These are phyloP conservation scores for Crotalus viridis DNA, from an alignment of 2,113 vertebrate genomes.

Conservation along the genomic window DNA sequence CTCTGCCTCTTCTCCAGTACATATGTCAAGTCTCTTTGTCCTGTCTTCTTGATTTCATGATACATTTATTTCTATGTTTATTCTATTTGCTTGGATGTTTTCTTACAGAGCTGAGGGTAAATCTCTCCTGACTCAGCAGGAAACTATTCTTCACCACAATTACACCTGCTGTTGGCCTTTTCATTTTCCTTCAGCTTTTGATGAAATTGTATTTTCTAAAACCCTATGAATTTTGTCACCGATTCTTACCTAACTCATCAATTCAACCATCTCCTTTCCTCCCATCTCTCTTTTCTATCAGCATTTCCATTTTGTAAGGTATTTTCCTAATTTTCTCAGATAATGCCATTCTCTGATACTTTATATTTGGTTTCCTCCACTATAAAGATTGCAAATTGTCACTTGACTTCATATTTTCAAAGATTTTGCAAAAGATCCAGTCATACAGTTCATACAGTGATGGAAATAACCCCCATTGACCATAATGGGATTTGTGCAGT, in stretches of 20 bases:
- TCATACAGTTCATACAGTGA: background rate
- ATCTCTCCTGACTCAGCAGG: constrained; percentile 68
- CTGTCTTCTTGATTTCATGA: constrained; percentile 66
- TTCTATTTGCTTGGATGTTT: constrained; percentile 64
- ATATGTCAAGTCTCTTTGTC: constrained; percentile 50
- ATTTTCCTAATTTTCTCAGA: constrained; percentile 60
- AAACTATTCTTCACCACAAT: constrained; percentile 67
- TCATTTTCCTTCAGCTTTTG: constrained; percentile 69
- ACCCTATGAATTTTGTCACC: constrained; percentile 57
- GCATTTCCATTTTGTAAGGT: constrained; percentile 56
- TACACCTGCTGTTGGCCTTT: constrained; percentile 68
- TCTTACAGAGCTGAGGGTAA: constrained; percentile 62
- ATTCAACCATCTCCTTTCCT: constrained; percentile 54
- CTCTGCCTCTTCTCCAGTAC: constrained; percentile 41
- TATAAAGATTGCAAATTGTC: background rate
- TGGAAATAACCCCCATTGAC: constrained; percentile 33
- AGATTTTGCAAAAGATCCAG: constrained; percentile 11
- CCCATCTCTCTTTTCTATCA: constrained; percentile 33
- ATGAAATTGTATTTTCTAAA: constrained; percentile 72
- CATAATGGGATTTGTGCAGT: constrained; percentile 24
- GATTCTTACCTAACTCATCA: constrained; percentile 59
- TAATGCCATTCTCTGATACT: constrained; percentile 53
- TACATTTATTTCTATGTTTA: constrained; percentile 68
- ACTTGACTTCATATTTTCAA: constrained; percentile 34
- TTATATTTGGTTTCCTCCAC: constrained; percentile 34